Evolutionary conservation across 2,113 vertebrate genomes (phyloP).

Genomic region (Zosterops japonicus): DNA sequence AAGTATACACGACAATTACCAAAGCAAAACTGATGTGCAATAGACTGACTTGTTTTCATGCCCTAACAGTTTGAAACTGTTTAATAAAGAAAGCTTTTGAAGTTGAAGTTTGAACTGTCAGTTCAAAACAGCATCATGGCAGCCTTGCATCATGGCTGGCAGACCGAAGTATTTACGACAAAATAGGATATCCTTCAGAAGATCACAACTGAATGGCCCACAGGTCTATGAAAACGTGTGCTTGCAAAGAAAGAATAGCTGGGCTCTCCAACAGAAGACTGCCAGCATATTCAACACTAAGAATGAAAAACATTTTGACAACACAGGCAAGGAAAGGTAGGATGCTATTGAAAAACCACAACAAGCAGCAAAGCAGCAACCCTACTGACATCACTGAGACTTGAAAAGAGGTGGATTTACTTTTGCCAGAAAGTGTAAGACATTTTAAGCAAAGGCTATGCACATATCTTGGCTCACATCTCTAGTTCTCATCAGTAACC

Average conservation of each 20-base stretch:
- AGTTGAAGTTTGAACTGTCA: not conserved
- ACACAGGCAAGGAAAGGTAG: not conserved
- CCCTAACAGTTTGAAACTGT: not conserved
- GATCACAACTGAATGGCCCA: not conserved
- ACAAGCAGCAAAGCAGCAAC: not conserved
- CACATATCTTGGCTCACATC: not conserved
- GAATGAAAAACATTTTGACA: conserved; percentile 15
- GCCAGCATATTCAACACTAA: not conserved
- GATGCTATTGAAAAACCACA: not conserved
- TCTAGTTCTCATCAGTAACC: not conserved
- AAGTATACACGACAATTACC: not conserved
- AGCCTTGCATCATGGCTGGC: not conserved
- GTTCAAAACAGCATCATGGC: not conserved
- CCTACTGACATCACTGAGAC: not conserved
- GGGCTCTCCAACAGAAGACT: not conserved
- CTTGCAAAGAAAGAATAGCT: not conserved
- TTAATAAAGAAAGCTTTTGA: not conserved
- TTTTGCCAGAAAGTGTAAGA: not conserved
- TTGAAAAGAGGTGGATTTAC: not conserved
- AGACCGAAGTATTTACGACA: not conserved
- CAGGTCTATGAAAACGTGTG: not conserved
- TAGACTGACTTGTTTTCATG: not conserved
- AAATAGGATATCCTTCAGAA: not conserved
- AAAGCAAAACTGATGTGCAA: not conserved
- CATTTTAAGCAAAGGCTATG: not conserved